Conservation (phyloP, 2,113 vertebrate species). For the Neotragus moschatus region DNA sequence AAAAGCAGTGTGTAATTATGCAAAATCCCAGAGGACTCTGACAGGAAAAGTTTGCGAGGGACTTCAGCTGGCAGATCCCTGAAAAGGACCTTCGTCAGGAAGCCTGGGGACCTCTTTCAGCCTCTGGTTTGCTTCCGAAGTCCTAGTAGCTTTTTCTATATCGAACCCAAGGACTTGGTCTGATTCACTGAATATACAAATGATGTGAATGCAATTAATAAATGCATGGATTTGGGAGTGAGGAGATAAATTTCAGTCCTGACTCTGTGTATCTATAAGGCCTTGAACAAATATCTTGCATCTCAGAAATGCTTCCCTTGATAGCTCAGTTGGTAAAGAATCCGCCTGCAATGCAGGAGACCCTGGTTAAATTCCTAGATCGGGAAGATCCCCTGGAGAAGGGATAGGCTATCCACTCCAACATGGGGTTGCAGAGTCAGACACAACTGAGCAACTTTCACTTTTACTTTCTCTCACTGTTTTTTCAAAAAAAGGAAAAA, state of each 20-base stretch:
- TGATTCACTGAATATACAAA: neutral
- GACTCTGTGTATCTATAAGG: neutral
- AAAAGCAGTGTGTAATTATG: conserved; percentile 50
- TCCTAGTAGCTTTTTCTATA: neutral
- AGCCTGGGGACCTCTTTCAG: neutral
- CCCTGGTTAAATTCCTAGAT: neutral
- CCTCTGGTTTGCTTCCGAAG: neutral
- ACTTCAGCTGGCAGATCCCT: neutral
- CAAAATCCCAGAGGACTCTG: conserved; percentile 46
- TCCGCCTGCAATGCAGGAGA: neutral
- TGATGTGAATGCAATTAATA: neutral
- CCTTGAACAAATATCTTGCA: neutral
- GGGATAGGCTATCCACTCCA: neutral
- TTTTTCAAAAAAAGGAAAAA: neutral
- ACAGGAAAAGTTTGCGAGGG: neutral
- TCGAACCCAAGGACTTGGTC: neutral
- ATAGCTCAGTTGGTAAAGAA: neutral
- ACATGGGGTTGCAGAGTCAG: neutral
- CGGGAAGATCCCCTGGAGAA: neutral
- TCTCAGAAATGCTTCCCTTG: neutral
- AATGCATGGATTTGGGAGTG: neutral
- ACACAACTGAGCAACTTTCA: neutral
- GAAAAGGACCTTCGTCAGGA: neutral
- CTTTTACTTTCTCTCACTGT: neutral
- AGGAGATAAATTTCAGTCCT: neutral